Base-by-base conservation (phyloP, 1,140 invertebrate genomes). In the Semibalanus balanoides region DNA sequence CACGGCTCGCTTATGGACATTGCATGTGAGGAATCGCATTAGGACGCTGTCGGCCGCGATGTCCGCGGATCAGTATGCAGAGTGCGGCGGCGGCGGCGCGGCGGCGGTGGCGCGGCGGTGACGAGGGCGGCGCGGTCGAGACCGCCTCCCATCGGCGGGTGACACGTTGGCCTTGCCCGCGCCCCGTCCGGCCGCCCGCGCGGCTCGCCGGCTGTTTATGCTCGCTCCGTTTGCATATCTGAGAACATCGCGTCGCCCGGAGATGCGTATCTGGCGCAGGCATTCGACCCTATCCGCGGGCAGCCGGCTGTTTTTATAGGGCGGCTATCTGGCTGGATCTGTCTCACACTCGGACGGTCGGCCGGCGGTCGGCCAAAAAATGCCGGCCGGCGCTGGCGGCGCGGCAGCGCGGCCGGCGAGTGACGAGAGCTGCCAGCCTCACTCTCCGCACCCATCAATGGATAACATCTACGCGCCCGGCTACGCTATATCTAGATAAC, bases 401-500 rank as follows among this genome's bases (percentile, higher is more conserved):
- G 22, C 51, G 51, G 51, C 22, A 17, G 35, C 35, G 35, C 35
- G 35, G 35, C 35, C 35, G 51, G 22, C 51, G 51, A 64, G 51
- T 14, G 51, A 64, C 51, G 51, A 64, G 51, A 64, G 51, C 51
- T 64, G 51, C 51, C 51, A 64, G 51, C 51, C 51, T 14, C 35
- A 19, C 51, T 14, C 11, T 1, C 51, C 7, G 51, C 51, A 19
- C 22, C 51, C 51, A 64, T 64, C 51, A 64, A 64, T 64, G 51
- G 51, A 64, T 64, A 64, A 64, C 51, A 64, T 64, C 51, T 64
- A 64, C 51, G 51, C 51, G 51, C 51, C 51, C 7, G 11, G 22
- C 51, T 64, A 64, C 51, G 51, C 51, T 64, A 64, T 64, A 64
- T 64, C 51, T 64, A 64, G 51, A 64, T 64, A 64, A 64, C 51